Evolutionary conservation across 1,140 invertebrate genomes (phyloP).

Genomic region (Drosophila sturtevanti): DNA sequence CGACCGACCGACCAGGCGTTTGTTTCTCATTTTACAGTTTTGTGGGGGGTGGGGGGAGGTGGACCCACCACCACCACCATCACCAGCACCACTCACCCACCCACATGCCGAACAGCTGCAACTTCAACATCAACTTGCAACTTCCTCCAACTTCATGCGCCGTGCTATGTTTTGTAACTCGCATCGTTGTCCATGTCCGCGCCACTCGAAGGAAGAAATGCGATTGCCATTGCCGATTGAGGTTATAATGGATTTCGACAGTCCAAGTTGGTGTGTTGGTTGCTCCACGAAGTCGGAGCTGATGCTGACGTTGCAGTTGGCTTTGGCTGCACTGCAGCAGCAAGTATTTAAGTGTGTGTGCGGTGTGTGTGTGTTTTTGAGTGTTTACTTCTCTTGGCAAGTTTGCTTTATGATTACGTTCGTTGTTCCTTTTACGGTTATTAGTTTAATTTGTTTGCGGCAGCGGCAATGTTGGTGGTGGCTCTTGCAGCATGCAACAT

Average conservation of each 20-base stretch:
- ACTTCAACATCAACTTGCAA: conserved; percentile 1
- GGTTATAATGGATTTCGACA: conserved; percentile 81
- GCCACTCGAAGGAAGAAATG: conserved; percentile 81
- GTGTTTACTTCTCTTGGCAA: conserved; percentile 27
- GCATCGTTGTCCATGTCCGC: conserved; percentile 50
- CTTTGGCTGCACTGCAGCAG: conserved; percentile 42
- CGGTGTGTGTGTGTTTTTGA: not conserved
- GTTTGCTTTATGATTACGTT: conserved; percentile 56
- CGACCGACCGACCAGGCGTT: too few relatives aligned
- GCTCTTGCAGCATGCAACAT: conserved; percentile 64
- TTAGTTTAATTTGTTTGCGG: conserved; percentile 76
- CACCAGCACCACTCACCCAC: not conserved
- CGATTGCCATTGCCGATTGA: conserved; percentile 80
- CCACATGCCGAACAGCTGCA: not conserved
- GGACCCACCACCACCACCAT: too few relatives aligned
- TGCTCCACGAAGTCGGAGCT: conserved; percentile 35
- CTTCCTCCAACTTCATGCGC: conserved; percentile 1
- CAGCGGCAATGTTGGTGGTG: conserved; percentile 26
- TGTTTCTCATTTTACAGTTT: not conserved
- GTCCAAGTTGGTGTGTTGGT: conserved; percentile 54
- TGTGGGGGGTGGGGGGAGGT: too few relatives aligned
- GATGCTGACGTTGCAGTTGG: conserved; percentile 22
- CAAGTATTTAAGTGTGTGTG: conserved; percentile 19
- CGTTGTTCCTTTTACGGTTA: conserved; percentile 72
- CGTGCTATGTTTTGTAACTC: not conserved